These are phyloP conservation scores for Haliclona indistincta DNA, from an alignment of 37 sponge, comb jelly and placozoan genomes.

Conservation along the genomic window DNA sequence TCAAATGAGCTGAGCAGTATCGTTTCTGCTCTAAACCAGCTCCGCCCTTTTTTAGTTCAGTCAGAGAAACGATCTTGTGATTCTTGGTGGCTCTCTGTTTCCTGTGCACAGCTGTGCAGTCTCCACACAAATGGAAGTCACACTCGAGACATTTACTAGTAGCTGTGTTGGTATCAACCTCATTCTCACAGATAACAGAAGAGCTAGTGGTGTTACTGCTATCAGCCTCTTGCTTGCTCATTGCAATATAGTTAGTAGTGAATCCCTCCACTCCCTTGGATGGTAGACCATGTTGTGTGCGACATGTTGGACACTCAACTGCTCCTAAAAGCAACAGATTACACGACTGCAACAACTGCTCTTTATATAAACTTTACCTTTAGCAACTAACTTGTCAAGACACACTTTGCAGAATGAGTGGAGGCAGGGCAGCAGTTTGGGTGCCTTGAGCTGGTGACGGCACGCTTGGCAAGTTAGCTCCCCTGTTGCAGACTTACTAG, in stretches of 20 bases:
- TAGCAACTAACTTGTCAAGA: background rate
- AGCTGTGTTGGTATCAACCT: background rate
- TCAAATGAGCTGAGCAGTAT: constrained; percentile 7
- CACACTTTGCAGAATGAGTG: constrained; percentile 6
- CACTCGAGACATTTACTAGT: background rate
- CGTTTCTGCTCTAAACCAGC: background rate
- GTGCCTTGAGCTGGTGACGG: background rate
- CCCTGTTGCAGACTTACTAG: no score
- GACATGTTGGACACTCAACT: constrained; percentile 18
- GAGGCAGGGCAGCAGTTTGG: constrained; percentile 7
- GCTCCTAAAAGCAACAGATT: no score
- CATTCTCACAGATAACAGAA: constrained; percentile 16
- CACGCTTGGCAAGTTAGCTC: background rate
- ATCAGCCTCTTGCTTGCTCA: background rate
- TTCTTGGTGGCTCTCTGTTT: background rate
- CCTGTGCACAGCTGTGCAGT: constrained; percentile 5
- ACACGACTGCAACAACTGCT: no score
- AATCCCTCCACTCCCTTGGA: constrained; percentile 19
- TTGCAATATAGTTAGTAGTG: constrained; percentile 1
- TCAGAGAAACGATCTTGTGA: constrained; percentile 11
- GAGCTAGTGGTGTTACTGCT: background rate
- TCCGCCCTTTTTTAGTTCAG: background rate
- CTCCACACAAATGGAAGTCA: background rate
- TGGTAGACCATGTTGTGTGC: constrained; percentile 1
- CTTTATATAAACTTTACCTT: no score